Evolutionary conservation across 2,888 invertebrate genomes (phyloP).

Genomic region (Nomada ferruginata): DNA sequence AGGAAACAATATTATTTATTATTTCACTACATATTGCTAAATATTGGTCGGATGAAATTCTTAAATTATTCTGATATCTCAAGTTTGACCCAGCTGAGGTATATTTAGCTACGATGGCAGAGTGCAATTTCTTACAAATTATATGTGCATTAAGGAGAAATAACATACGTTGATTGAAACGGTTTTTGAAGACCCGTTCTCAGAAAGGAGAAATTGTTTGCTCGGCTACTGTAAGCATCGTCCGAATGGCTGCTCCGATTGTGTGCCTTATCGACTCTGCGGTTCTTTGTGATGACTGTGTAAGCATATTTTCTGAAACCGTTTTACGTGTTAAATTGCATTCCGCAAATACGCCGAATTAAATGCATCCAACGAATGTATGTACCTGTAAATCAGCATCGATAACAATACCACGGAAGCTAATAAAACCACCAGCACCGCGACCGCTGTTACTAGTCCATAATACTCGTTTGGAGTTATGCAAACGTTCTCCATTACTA

Average conservation of each 20-base stretch:
- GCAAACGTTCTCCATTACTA: constrained; percentile 90
- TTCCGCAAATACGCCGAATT: not conserved
- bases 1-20: no score
- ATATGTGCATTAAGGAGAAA: not conserved
- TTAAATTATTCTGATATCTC: not conserved
- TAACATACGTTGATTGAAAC: constrained; percentile 80
- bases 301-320: constrained; percentile 87
- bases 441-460: constrained; percentile 91
- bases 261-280: constrained; percentile 77
- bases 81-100: no score
- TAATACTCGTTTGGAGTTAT: constrained; percentile 94
- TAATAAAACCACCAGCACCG: constrained; percentile 90
- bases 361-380: not conserved
- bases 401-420: constrained; percentile 90
- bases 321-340: constrained; percentile 1
- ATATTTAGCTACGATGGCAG: no score
- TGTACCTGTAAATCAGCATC: constrained; percentile 91
- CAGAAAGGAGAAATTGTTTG: constrained; percentile 83
- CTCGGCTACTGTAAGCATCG: constrained; percentile 76
- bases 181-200: constrained; percentile 83
- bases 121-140: no score
- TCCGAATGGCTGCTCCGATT: constrained; percentile 80
- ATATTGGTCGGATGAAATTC: no score
- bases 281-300: constrained; percentile 87
- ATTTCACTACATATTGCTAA: no score